Evolutionary conservation across 2,888 invertebrate species (phyloP), one percentile per base, ranked within the genome.

Genomic region (Drosophila peninsularis): DNA sequence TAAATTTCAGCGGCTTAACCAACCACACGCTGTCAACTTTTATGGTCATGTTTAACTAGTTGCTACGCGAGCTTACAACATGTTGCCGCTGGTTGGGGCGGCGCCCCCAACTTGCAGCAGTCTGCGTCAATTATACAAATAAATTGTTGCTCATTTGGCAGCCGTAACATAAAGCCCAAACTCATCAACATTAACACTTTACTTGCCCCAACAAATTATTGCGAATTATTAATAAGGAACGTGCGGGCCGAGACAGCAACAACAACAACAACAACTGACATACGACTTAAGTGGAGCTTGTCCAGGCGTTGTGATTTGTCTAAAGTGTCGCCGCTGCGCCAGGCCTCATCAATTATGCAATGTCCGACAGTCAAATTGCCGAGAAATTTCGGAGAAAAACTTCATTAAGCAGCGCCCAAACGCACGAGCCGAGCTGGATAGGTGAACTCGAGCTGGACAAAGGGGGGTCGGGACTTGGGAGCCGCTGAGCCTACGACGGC

Each of bases 301-400:
- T 77, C 65, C 54, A 63, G 47, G 52, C 69, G 63, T 58, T 80
- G 87, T 67, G 75, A 85, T 85, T 83, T 83, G 83, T 82, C 86
- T 82, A 72, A 80, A 80, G 45, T 82, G 86, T 82, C 82, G 66
- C 66, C 58, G 55, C 60, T 47, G 49, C 54, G 49, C 53, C 50
- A 34, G 21, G 34, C 34, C 78, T 76, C 82, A 84, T 84, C 82
- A 84, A 81, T 82, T 86, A 84, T 78, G 55, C 57, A 62, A 63
- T 62, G 82, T 72, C 82, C 50, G 71, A 73, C 81, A 72, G 63
- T 69, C 52, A 80, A 82, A 71, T 80, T 81, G 70, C 62, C 58
- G 64, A 64, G 75, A 72, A 78, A 77, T 75, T 72, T 79, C 67
- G 68, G 62, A 63, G 78, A 69, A 86, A 82, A 82, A 82, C 81